Base-by-base conservation (phyloP, 1,140 invertebrate species). In the Centruroides sculpturatus region DNA sequence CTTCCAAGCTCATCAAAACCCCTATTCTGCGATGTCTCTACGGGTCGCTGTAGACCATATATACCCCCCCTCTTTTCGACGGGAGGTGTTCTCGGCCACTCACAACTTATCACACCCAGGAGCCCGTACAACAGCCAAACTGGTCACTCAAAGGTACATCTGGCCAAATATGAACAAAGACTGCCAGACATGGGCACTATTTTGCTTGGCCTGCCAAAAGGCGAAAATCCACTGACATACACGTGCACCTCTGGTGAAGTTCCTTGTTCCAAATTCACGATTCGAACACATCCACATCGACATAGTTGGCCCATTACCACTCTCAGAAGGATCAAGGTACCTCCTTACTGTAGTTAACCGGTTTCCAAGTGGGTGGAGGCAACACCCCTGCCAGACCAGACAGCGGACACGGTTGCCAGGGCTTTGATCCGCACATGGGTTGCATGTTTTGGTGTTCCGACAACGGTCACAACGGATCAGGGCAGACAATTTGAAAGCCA, bases 281-380 rank as follows among this genome's bases (percentile, higher is more conserved):
- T 77, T 78, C 58, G 48, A 67, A 4, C 71, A 77, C 57, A 64
- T 79, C 0, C 73, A 80, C 64, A 65, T 80, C 0, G 78, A 81
- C 66, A 68, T 81, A 3, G 68, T 80, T 12, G 74, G 76, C 0
- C 77, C 73, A 0, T 54, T 81, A 3, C 73, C 75, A 12, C 53
- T 57, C 5, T 67, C 66, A 0, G 36, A 71, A 12, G 72, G 69
- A 13, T 70, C 62, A 54, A 56, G 48, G 12, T 78, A 78, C 60
- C 63, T 68, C 6, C 64, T 79, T 3, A 79, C 76, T 0, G 68
- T 71, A 7, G 72, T 77, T 7, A 74, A 78, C 59, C 60, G 75
- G 5, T 77, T 71, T 60, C 72, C 74, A 3, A 58, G 13, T 79
- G 68, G 70, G 72, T 70, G 0, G 76, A 78, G 66, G 72, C 72